phyloP scores from a whole-genome alignment of 2,888 invertebrate genomes.

The Cosmia trapezina region DNA sequence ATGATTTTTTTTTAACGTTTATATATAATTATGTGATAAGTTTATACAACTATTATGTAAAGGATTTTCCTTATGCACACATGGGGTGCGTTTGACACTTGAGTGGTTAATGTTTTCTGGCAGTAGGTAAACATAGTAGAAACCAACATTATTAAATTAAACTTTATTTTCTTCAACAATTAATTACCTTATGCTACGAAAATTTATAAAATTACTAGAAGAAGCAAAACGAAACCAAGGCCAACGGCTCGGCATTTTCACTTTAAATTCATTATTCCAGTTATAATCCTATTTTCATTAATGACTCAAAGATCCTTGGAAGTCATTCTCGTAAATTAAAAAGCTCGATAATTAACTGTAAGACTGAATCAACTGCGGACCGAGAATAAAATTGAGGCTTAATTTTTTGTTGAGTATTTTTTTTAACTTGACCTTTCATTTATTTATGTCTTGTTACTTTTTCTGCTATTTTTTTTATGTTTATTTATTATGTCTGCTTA shows the following conservation, averaged over 20 bases:
- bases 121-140: neutral
- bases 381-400: conserved; percentile 12
- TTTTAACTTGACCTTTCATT: neutral
- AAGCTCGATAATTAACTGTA: conserved; percentile 48
- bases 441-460: neutral
- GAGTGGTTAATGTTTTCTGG: neutral
- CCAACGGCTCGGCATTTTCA: neutral
- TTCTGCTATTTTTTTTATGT: neutral
- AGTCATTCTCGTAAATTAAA: conserved; percentile 53
- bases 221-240: conserved; percentile 23
- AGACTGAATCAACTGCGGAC: conserved; percentile 33
- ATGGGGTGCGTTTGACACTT: too few species aligned
- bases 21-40: too few species aligned
- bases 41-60: too few species aligned
- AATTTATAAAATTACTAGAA: neutral
- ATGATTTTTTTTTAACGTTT: too few species aligned
- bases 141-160: neutral
- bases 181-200: neutral
- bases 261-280: conserved; percentile 54
- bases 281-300: conserved; percentile 57
- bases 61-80: too few species aligned
- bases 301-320: conserved; percentile 51
- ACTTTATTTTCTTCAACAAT: neutral
- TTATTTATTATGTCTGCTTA: neutral
- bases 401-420: conserved; percentile 16